A percentile compares a stretch with the other conserved stretches of the same genome.
Evolutionary conservation across 2,888 invertebrate genomes (phyloP).

Genomic region (Timandra comae): DNA sequence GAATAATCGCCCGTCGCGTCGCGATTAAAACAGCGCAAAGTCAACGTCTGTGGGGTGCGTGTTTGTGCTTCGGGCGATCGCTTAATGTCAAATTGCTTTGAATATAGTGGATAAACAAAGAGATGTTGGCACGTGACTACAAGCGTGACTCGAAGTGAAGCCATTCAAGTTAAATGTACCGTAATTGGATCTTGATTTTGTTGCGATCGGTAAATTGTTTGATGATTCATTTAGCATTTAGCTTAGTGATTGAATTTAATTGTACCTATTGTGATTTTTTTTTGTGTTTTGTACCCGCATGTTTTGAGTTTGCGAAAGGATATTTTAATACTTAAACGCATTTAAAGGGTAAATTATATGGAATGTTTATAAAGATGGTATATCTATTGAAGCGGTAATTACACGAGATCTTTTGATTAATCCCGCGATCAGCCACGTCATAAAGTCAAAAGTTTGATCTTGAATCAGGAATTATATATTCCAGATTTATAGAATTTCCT

Average conservation of each 20-base stretch:
- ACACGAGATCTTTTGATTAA: too few relatives aligned
- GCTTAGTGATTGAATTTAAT: neutral
- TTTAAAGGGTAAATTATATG: too few relatives aligned
- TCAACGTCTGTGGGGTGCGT: slow-evolving; percentile 38
- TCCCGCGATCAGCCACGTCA: too few relatives aligned
- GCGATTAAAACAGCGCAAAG: slow-evolving; percentile 52
- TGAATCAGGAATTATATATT: too few relatives aligned
- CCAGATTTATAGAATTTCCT: too few relatives aligned
- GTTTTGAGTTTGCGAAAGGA: neutral
- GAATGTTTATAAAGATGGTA: too few relatives aligned
- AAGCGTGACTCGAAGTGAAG: slow-evolving; percentile 37
- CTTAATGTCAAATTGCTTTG: slow-evolving; percentile 66
- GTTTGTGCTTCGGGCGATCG: slow-evolving; percentile 44
- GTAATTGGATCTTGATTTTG: slow-evolving; percentile 66
- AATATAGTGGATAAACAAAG: slow-evolving; percentile 64
- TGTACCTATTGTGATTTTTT: neutral
- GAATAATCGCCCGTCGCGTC: slow-evolving; percentile 50
- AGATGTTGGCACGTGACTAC: slow-evolving; percentile 50
- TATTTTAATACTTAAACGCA: too few relatives aligned
- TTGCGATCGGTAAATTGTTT: slow-evolving; percentile 30
- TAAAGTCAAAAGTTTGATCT: too few relatives aligned
- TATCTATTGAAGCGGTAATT: too few relatives aligned
- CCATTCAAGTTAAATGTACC: slow-evolving; percentile 64
- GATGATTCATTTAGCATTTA: slow-evolving; percentile 30
- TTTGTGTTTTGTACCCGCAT: neutral